These are phyloP conservation scores for Scomber colias DNA, from an alignment of 2,113 vertebrate genomes.

Conservation along the genomic window DNA sequence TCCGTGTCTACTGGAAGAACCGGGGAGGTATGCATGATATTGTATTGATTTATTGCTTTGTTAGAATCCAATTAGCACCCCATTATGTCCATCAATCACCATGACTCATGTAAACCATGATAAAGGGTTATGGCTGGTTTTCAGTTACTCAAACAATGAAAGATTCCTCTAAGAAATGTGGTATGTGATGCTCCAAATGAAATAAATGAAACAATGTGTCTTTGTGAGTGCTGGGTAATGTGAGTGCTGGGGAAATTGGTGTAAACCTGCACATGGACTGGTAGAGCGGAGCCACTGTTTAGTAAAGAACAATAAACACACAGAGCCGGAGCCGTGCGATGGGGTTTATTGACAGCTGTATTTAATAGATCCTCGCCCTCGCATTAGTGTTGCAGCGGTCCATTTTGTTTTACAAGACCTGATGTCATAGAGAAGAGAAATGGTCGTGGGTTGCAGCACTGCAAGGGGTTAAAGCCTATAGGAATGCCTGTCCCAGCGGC, in stretches of 20 bases:
- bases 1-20: conserved; percentile 97
- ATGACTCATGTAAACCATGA: conserved; percentile 51
- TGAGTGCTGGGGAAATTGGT: conserved; percentile 26
- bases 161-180: conserved; percentile 39
- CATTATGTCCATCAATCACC: conserved; percentile 61
- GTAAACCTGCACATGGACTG: conserved; percentile 50
- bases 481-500: conserved; percentile 69
- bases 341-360: conserved; percentile 81
- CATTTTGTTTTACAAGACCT: conserved; percentile 75
- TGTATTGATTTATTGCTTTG: conserved; percentile 53
- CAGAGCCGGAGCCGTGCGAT: conserved; percentile 32
- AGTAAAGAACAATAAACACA: conserved; percentile 80
- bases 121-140: conserved; percentile 65
- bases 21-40: conserved; percentile 85
- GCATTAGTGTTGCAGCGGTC: conserved; percentile 49
- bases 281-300: conserved; percentile 69
- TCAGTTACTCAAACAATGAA: conserved; percentile 49
- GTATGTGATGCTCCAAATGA: conserved; percentile 58
- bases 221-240: conserved; percentile 61
- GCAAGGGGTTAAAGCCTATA: conserved; percentile 68
- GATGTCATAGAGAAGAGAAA: conserved; percentile 70
- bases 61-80: conserved; percentile 62
- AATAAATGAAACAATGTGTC: conserved; percentile 70
- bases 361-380: conserved; percentile 73
- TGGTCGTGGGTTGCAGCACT: conserved; percentile 27